These are phyloP conservation scores for Lamprotornis superbus DNA, from an alignment of 2,113 vertebrate genomes.

Conservation along the genomic window DNA sequence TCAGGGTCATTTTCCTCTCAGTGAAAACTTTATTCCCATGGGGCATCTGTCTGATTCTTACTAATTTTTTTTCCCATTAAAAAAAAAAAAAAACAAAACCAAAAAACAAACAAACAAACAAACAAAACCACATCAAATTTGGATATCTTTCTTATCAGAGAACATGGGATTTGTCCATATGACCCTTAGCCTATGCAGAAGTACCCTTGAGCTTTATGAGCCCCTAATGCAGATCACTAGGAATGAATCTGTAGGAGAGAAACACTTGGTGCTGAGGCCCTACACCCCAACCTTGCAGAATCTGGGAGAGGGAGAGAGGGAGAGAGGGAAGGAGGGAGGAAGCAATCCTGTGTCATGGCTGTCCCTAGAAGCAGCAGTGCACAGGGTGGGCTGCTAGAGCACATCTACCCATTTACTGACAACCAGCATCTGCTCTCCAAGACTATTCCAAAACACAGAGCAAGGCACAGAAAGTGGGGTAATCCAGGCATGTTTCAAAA, in stretches of 20 bases:
- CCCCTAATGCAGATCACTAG: background rate
- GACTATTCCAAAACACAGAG: background rate
- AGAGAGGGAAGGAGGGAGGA: background rate
- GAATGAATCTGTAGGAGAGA: background rate
- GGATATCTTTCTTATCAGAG: background rate
- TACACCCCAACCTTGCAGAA: background rate
- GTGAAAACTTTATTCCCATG: conserved; percentile 17
- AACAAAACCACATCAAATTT: background rate
- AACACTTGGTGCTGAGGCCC: background rate
- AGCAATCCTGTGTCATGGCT: background rate
- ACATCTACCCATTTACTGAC: background rate
- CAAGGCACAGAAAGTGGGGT: background rate
- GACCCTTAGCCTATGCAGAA: background rate
- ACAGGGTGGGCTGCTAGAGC: background rate
- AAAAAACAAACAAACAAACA: no score
- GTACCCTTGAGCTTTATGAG: background rate
- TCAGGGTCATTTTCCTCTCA: conserved; percentile 2
- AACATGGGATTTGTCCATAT: background rate
- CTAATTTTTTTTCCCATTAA: background rate
- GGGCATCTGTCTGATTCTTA: background rate
- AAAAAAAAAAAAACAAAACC: background rate
- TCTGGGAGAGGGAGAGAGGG: background rate
- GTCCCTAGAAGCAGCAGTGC: background rate
- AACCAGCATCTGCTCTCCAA: background rate
- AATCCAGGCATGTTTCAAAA: background rate